These are phyloP conservation scores for Danaus plexippus DNA, from an alignment of 1,140 invertebrate genomes.

Conservation along the genomic window DNA sequence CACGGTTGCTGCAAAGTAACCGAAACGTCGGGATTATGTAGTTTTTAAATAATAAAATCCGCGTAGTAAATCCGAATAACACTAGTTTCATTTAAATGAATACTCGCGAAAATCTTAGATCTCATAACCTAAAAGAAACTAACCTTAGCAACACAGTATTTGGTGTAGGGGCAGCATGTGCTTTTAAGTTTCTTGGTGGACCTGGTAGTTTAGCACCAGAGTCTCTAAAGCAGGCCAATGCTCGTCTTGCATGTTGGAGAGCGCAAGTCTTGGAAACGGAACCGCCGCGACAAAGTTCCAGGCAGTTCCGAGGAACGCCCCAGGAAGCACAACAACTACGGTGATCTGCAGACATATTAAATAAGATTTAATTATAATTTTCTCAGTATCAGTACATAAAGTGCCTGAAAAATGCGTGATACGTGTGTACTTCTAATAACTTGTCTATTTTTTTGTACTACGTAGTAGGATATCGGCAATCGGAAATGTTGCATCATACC, in stretches of 20 bases:
- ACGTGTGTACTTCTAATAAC: neutral
- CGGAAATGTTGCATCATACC: too few relatives aligned
- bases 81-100: too few relatives aligned
- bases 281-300: conserved; percentile 79
- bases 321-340: conserved; percentile 82
- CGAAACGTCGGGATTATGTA: too few relatives aligned
- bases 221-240: conserved; percentile 86
- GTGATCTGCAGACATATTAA: conserved; percentile 73
- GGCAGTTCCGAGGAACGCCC: conserved; percentile 80
- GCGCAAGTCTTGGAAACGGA: conserved; percentile 75
- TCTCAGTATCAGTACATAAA: neutral
- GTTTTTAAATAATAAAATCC: too few relatives aligned
- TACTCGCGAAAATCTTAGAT: too few relatives aligned
- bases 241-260: conserved; percentile 80
- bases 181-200: conserved; percentile 80
- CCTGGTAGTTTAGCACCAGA: conserved; percentile 82
- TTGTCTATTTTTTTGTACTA: too few relatives aligned
- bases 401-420: neutral
- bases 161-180: conserved; percentile 73
- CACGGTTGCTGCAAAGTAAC: too few relatives aligned
- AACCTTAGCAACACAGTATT: conserved; percentile 74
- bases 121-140: neutral
- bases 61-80: too few relatives aligned
- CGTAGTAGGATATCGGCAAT: neutral
- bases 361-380: conserved; percentile 1